A percentile compares a stretch with the other conserved stretches of the same genome.
These are phyloP conservation scores for Drosophila tsacasi DNA, from an alignment of 1,140 invertebrate species.

Conservation along the genomic window DNA sequence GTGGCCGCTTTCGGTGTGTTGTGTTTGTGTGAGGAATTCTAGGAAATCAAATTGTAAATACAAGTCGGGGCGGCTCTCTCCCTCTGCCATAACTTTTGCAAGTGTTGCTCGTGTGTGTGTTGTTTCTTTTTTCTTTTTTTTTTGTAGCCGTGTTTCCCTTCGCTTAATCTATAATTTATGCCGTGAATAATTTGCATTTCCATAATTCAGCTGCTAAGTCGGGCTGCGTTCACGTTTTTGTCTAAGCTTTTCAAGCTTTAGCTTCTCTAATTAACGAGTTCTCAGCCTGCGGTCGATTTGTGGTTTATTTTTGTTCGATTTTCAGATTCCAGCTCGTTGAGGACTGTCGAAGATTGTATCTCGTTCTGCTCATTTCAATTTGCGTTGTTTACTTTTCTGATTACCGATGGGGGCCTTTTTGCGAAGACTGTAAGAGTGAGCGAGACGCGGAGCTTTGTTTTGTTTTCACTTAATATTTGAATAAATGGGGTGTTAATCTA, in stretches of 20 bases:
- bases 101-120: slow-evolving; percentile 10
- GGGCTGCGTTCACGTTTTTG: slow-evolving; percentile 43
- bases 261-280: slow-evolving; percentile 64
- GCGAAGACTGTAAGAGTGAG: neutral
- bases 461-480: slow-evolving; percentile 50
- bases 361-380: slow-evolving; percentile 45
- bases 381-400: slow-evolving; percentile 57
- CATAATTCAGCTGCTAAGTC: slow-evolving; percentile 45
- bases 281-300: slow-evolving; percentile 29
- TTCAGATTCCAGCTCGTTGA: slow-evolving; percentile 29
- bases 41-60: slow-evolving; percentile 71
- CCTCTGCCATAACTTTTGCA: slow-evolving; percentile 18
- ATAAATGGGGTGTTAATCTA: slow-evolving; percentile 57
- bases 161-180: slow-evolving; percentile 71
- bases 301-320: slow-evolving; percentile 25
- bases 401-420: slow-evolving; percentile 34
- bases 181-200: slow-evolving; percentile 50
- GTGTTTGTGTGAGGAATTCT: slow-evolving; percentile 57
- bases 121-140: slow-evolving; percentile 17
- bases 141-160: slow-evolving; percentile 45
- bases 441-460: slow-evolving; percentile 37
- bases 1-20: slow-evolving; percentile 35
- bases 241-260: slow-evolving; percentile 48
- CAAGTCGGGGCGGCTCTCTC: slow-evolving; percentile 46
- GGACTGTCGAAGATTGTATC: slow-evolving; percentile 48